These are phyloP conservation scores for Thamnophis sirtalis DNA, from an alignment of 2,113 vertebrate species.

Conservation along the genomic window DNA sequence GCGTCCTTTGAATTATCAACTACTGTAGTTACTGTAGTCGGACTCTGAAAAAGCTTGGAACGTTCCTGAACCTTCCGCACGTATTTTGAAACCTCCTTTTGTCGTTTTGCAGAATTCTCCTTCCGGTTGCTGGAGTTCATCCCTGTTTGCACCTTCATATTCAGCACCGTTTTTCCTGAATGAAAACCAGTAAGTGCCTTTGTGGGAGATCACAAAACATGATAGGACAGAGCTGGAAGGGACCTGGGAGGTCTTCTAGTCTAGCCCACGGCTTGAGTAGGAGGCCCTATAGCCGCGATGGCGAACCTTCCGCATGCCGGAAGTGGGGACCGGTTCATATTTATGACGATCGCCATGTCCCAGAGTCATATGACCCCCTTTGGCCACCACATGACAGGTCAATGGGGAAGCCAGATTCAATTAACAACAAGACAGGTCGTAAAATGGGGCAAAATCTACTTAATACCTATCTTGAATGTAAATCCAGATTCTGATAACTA, in stretches of 20 bases:
- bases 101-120: conserved; percentile 65
- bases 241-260: neutral
- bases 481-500: neutral
- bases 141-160: conserved; percentile 55
- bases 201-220: neutral
- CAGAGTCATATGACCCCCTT: no score
- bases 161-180: conserved; percentile 58
- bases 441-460: no score
- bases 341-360: no score
- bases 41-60: neutral
- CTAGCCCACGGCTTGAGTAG: no score
- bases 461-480: no score
- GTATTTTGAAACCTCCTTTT: neutral
- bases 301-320: no score
- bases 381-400: no score
- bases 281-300: no score
- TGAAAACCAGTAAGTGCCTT: conserved; percentile 72
- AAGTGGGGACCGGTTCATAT: no score
- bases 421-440: no score
- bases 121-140: conserved; percentile 52
- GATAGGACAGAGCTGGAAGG: neutral
- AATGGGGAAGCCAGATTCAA: no score
- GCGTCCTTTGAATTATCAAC: neutral
- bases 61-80: neutral
- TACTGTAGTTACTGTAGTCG: neutral